These are phyloP conservation scores for Neosalanx taihuensis DNA, from an alignment of 2,797 vertebrate genomes.

Conservation along the genomic window DNA sequence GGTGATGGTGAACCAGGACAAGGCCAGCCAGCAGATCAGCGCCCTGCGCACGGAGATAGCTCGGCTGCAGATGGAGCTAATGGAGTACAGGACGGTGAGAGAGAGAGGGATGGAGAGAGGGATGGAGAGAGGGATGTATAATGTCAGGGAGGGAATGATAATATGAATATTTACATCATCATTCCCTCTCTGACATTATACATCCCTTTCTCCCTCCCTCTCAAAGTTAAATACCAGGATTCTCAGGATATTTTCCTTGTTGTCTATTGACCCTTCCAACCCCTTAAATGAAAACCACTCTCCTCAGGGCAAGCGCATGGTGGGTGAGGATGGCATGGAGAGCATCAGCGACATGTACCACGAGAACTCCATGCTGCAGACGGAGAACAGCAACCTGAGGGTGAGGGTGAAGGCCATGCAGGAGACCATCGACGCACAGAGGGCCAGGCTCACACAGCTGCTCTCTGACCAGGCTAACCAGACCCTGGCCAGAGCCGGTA, in stretches of 20 bases:
- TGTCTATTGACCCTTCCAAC: background rate
- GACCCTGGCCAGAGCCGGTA: slow-evolving; percentile 84
- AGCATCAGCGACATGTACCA: slow-evolving; percentile 97
- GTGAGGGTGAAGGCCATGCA: slow-evolving; percentile 96
- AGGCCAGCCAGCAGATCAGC: slow-evolving; percentile 93
- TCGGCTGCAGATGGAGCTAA: slow-evolving; percentile 90
- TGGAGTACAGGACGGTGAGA: slow-evolving; percentile 93
- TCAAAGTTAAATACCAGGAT: background rate
- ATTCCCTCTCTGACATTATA: slow-evolving; percentile 72
- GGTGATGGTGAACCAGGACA: slow-evolving; percentile 92
- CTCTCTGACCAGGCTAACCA: slow-evolving; percentile 91
- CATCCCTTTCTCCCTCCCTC: slow-evolving; percentile 17
- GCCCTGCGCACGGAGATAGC: slow-evolving; percentile 90
- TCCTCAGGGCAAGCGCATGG: slow-evolving; percentile 87
- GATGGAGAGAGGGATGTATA: slow-evolving; percentile 43
- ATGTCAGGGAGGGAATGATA: slow-evolving; percentile 74
- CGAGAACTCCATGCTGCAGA: slow-evolving; percentile 94
- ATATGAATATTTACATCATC: slow-evolving; percentile 42
- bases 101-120: background rate
- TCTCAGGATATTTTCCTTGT: background rate
- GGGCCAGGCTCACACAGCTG: slow-evolving; percentile 85
- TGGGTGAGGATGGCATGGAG: slow-evolving; percentile 89
- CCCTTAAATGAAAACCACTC: background rate
- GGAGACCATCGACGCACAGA: slow-evolving; percentile 86
- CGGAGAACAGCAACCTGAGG: slow-evolving; percentile 90